phyloP scores from a whole-genome alignment of 2,113 vertebrate genomes.

The Hydrolagus affinis region DNA sequence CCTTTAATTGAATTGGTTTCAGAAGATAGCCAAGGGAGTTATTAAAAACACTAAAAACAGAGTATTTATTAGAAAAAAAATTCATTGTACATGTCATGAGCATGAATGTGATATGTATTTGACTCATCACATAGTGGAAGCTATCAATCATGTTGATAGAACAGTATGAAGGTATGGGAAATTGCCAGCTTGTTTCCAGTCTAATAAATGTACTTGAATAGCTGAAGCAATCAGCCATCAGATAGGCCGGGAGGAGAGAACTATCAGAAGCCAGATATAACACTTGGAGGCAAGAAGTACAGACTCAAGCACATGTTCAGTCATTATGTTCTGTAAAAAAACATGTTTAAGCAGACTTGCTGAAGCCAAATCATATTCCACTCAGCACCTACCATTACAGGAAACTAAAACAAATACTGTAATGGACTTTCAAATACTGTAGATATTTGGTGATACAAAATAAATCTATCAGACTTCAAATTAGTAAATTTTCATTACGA shows the following conservation, averaged over 20 bases:
- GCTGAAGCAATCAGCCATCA: slow-evolving; percentile 37
- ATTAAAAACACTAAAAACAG: not conserved
- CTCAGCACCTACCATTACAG: not conserved
- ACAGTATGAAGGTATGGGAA: slow-evolving; percentile 37
- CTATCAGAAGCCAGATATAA: slow-evolving; percentile 40
- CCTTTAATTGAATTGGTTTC: not conserved
- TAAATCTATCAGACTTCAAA: too few species aligned
- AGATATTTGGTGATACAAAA: too few species aligned
- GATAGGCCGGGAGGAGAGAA: slow-evolving; percentile 16
- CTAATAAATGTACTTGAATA: slow-evolving; percentile 41
- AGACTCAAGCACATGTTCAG: not conserved
- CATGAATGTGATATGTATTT: not conserved
- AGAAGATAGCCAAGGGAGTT: not conserved
- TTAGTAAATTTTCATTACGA: not conserved
- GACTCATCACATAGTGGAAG: slow-evolving; percentile 33
- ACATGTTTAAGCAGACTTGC: not conserved
- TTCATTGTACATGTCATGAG: not conserved
- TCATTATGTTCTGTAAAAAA: not conserved
- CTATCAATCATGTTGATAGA: slow-evolving; percentile 40
- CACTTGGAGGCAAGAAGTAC: slow-evolving; percentile 13
- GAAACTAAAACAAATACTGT: not conserved
- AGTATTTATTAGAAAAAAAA: not conserved
- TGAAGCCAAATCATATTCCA: not conserved
- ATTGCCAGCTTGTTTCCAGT: slow-evolving; percentile 38
- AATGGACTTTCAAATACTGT: too few species aligned